Evolutionary conservation across 2,113 vertebrate genomes (phyloP), one percentile per base, ranked within the genome.

Genomic region (Eupsittula cactorum): DNA sequence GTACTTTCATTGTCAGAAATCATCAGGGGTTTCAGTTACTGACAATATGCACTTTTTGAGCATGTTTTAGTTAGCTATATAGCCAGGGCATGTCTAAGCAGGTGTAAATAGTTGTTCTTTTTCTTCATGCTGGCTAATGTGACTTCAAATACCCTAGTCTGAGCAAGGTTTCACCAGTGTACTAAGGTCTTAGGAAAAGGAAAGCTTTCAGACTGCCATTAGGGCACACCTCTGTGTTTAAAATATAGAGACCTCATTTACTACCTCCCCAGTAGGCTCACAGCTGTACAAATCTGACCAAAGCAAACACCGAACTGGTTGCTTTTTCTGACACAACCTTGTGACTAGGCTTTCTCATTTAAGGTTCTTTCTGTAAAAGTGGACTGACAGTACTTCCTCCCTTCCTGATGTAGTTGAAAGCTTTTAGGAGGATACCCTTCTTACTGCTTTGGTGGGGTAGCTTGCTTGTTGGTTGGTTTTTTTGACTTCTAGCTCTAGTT

Each of bases 31-130:
- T 95, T 92, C 71, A 71, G 91, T 93, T 95, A 85, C 47, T 82
- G 65, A 50, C 33, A 92, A 64, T 91, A 92, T 71, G 92, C 27
- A 21, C 63, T 81, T 95, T 91, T 82, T 84, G 77, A 96, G 91
- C 7, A 3, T 84, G 63, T 64, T 95, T 97, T 89, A 79, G 74
- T 95, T 95, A 67, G 52, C 33, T 92, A 5, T 92, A 75, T 81
- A 96, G 94, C 82, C 88, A 96, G 85, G 80, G 73, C 29, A n/a
- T 31, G 29, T 39, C 60, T 83, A 19, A 68, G 65, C 50, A 93
- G 50, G 19, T 74, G 24, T 27, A 53, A 84, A 74, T 35, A 50
- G 13, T 35, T 39, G 10, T 9, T 86, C 5, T 46, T 68, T 81
- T 77, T 59, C 47, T 4, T 78, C 14, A 1, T 15, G 6, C 50